Conservation (phyloP, 2,797 vertebrate species). For the Galago senegalensis region DNA sequence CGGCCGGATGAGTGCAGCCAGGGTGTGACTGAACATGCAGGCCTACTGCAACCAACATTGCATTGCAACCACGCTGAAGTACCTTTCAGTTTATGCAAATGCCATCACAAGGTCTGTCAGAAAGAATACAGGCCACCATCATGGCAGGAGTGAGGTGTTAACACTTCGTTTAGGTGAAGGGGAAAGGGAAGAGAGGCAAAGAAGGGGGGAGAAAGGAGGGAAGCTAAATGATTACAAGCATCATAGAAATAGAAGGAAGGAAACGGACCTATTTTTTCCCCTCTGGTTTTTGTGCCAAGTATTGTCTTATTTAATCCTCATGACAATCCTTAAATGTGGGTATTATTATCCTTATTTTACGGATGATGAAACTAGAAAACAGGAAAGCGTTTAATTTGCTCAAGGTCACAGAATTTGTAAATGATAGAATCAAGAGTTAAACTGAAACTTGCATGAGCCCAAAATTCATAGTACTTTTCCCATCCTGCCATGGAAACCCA, state of each 20-base stretch:
- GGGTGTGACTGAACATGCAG: background rate
- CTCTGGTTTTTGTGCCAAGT: background rate
- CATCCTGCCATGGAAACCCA: background rate
- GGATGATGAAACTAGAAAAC: conserved; percentile 68
- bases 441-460: conserved; percentile 16
- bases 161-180: background rate
- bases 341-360: conserved; percentile 66
- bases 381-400: conserved; percentile 62
- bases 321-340: conserved; percentile 8
- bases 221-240: background rate
- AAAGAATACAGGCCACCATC: background rate
- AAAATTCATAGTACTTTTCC: background rate
- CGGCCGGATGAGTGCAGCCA: background rate
- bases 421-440: background rate
- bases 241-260: conserved; percentile 50
- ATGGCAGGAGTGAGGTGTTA: no score
- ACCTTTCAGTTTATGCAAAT: background rate
- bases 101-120: background rate
- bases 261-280: conserved; percentile 31
- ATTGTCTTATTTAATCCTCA: conserved; percentile 46
- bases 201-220: background rate
- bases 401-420: conserved; percentile 65
- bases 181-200: background rate
- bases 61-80: background rate
- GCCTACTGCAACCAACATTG: background rate